phyloP scores from a whole-genome alignment of 2,888 invertebrate species.

The Meganola albula region DNA sequence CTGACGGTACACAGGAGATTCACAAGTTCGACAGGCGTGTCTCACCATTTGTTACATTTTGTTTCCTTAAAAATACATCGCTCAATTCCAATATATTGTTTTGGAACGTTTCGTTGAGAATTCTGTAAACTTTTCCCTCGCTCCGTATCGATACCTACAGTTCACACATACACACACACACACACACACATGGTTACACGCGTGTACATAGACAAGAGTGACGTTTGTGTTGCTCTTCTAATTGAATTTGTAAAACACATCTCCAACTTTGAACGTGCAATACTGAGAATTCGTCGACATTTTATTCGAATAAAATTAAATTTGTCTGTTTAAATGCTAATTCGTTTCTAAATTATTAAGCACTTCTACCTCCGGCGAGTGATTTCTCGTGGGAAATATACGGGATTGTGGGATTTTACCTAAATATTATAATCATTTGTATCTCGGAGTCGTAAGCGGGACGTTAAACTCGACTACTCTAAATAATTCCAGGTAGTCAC shows the following conservation, averaged over 20 bases:
- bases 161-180: too few species aligned
- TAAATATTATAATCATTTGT: slow-evolving; percentile 27
- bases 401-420: slow-evolving; percentile 21
- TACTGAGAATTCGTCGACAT: slow-evolving; percentile 10
- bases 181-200: too few species aligned
- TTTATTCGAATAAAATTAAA: slow-evolving; percentile 14
- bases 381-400: slow-evolving; percentile 35
- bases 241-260: slow-evolving; percentile 31
- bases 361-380: slow-evolving; percentile 17
- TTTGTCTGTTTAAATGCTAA: slow-evolving; percentile 11
- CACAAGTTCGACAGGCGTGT: too few species aligned
- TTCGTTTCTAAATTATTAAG: slow-evolving; percentile 14
- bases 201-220: too few species aligned
- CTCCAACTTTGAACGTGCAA: slow-evolving; percentile 18
- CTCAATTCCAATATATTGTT: too few species aligned
- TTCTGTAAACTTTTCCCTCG: too few species aligned
- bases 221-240: too few species aligned
- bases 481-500: slow-evolving; percentile 22
- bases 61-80: too few species aligned
- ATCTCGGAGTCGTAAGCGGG: slow-evolving; percentile 10
- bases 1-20: too few species aligned
- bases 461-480: slow-evolving; percentile 16
- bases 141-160: too few species aligned
- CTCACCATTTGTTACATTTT: too few species aligned
- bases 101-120: too few species aligned